A percentile compares a stretch with the other conserved stretches of the same genome.
Conservation (phyloP, 1,140 invertebrate genomes). For the Tetramorium alpestre region DNA sequence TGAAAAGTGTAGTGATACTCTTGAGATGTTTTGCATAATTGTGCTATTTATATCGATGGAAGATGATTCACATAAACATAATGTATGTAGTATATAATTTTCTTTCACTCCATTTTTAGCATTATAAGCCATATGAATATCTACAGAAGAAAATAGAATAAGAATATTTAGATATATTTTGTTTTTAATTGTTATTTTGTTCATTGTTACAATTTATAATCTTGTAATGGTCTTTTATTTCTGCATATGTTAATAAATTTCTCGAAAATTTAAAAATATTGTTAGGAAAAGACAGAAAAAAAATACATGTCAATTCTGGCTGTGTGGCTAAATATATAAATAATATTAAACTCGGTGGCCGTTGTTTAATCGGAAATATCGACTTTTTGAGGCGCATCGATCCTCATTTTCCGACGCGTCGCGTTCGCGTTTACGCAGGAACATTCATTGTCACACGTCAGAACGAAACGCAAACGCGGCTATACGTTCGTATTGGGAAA, state of each 20-base stretch:
- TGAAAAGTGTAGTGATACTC: neutral
- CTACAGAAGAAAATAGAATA: neutral
- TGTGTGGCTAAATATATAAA: slow-evolving; percentile 6
- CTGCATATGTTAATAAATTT: neutral
- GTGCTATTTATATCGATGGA: neutral
- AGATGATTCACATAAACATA: neutral
- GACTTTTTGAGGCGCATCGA: slow-evolving; percentile 16
- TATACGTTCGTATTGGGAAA: slow-evolving; percentile 24
- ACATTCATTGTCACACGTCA: slow-evolving; percentile 48
- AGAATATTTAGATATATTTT: neutral
- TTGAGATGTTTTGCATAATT: neutral
- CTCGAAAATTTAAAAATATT: neutral
- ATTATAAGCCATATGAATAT: neutral
- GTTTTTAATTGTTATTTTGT: slow-evolving; percentile 17
- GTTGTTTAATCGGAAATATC: slow-evolving; percentile 13
- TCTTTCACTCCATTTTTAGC: neutral
- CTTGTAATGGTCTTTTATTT: neutral
- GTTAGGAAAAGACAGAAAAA: neutral
- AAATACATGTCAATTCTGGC: neutral
- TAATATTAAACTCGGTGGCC: neutral
- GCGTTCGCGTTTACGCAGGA: slow-evolving; percentile 28
- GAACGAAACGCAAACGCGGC: slow-evolving; percentile 41
- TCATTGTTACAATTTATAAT: neutral
- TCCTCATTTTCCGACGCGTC: slow-evolving; percentile 23
- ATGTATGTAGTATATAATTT: neutral